Conservation (phyloP, 37 sponge, comb jelly and placozoan genomes). For the Bolinopsis microptera region DNA sequence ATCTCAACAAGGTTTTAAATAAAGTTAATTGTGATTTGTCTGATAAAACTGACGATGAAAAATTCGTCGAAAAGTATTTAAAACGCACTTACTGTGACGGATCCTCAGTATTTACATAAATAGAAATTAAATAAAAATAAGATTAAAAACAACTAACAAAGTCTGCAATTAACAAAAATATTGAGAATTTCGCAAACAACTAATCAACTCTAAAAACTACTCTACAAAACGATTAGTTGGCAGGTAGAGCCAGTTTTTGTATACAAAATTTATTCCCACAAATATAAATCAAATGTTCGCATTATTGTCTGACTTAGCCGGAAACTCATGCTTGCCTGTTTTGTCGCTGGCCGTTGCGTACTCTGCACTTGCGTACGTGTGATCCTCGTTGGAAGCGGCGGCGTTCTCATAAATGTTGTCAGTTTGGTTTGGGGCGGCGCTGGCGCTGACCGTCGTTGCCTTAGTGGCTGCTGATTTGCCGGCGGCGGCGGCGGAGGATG, state of each 20-base stretch:
- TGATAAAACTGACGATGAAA: too few species aligned
- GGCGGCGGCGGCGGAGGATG: slow-evolving; percentile 31
- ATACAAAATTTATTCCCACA: background rate
- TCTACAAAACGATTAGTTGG: background rate
- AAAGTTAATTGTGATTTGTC: too few species aligned
- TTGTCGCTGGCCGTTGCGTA: background rate
- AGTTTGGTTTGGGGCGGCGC: background rate
- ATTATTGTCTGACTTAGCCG: slow-evolving; percentile 51
- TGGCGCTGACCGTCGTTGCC: background rate
- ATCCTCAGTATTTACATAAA: slow-evolving; percentile 44
- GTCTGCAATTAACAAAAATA: background rate
- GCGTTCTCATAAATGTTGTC: slow-evolving; percentile 59
- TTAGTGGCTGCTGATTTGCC: background rate
- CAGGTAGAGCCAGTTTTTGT: background rate
- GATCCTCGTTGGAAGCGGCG: slow-evolving; percentile 1
- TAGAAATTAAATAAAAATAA: slow-evolving; percentile 15
- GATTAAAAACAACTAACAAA: slow-evolving; percentile 52
- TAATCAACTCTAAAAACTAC: background rate
- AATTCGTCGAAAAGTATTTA: too few species aligned
- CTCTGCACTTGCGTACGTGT: slow-evolving; percentile 54
- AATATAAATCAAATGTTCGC: slow-evolving; percentile 34
- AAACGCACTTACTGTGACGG: too few species aligned
- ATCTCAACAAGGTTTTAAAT: too few species aligned
- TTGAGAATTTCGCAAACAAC: background rate
- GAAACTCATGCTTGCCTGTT: slow-evolving; percentile 12